Conservation (phyloP, 1,140 invertebrate species). For the Zaprionus taronus region DNA sequence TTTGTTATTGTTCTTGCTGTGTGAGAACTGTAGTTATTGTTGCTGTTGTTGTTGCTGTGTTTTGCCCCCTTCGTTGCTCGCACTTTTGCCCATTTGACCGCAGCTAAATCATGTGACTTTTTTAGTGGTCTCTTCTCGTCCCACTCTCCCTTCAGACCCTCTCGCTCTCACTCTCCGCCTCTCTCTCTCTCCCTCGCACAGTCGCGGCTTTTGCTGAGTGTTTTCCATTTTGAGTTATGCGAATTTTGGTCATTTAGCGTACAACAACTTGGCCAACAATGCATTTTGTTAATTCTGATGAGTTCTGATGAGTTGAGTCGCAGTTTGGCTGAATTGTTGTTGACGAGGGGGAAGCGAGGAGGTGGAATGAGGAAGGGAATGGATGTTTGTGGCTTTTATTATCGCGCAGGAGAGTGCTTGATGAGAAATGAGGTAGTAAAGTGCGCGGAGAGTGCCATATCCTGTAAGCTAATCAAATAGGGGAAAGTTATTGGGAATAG, state of each 20-base stretch:
- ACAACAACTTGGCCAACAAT: conserved; percentile 63
- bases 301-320: conserved; percentile 36
- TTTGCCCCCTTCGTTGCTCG: conserved; percentile 28
- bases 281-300: conserved; percentile 49
- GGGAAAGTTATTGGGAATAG: not conserved
- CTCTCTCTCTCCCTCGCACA: conserved; percentile 20
- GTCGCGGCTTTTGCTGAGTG: conserved; percentile 49
- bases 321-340: conserved; percentile 16
- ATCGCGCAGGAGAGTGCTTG: not conserved
- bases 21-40: conserved; percentile 19
- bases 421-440: not conserved
- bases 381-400: not conserved
- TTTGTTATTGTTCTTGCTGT: conserved; percentile 34
- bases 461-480: not conserved
- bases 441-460: not conserved
- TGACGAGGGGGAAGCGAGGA: not conserved
- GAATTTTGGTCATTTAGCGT: conserved; percentile 69
- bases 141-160: not conserved
- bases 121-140: conserved; percentile 46
- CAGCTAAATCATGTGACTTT: conserved; percentile 79
- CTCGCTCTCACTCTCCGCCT: not conserved
- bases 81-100: conserved; percentile 61
- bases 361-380: not conserved
- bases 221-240: conserved; percentile 63
- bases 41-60: conserved; percentile 22